Base-by-base conservation (phyloP, 2,888 invertebrate species). In the Perdita meconis region DNA sequence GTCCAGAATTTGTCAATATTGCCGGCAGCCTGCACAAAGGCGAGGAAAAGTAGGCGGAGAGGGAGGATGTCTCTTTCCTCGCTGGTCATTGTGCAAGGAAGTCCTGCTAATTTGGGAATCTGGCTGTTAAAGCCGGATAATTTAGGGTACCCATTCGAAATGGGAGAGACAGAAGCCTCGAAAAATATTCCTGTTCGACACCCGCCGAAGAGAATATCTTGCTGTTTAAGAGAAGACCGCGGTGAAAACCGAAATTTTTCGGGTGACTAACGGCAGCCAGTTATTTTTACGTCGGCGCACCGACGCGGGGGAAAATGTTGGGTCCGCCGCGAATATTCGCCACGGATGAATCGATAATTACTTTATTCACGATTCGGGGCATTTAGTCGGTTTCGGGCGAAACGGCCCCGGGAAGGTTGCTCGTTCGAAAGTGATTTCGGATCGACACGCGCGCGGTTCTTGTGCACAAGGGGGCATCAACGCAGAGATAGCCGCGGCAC, bases 31-130 rank as follows among this genome's bases (percentile, higher is more conserved):
- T 8, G 19, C 51, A 1, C 4, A 0, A 47, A n/a, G 19, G 22
- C 6, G 30, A 26, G 16, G 13, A 34, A 4, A 30, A 47, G 26
- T 19, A 12, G 47, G 53, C 24, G 16, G 10, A 36, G 16, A 8
- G 6, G 40, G 12, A 30, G n/a, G 19, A 5, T n/a, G 22, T 5
- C 57, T 24, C 24, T 34, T 50, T 16, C 12, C 12, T n/a, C 12
- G 0, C 38, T 10, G 8, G 51, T 30, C 30, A 30, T 55, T 22
- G 63, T 40, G 36, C 16, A 57, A 65, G 40, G 26, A 74, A 47
- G 51, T 60, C 24, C 70, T 67, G 76, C 81, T 86, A 85, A 87
- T 85, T 84, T 78, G 63, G 78, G 73, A 63, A 68, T 40, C 40
- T 26, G 38, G 44, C 70, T 55, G 73, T 66, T 65, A 70, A 72